phyloP scores from a whole-genome alignment of 2,113 vertebrate genomes.

The Pitta sordida region DNA sequence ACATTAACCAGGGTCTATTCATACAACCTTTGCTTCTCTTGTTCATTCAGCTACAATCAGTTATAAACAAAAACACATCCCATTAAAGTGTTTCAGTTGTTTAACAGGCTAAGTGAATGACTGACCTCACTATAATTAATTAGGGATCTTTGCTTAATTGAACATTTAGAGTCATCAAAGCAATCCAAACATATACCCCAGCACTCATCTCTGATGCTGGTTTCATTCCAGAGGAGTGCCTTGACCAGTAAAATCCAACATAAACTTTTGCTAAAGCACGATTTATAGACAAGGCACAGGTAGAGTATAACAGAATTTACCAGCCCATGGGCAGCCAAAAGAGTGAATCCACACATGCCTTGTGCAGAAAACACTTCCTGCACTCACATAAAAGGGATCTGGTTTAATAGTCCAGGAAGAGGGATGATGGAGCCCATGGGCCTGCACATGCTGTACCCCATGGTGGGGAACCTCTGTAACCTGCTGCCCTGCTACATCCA shows the following conservation, averaged over 20 bases:
- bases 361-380: background rate
- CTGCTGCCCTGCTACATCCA: background rate
- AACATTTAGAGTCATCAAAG: background rate
- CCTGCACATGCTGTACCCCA: accelerated
- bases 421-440: background rate
- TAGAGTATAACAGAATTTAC: background rate
- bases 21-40: background rate
- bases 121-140: slow-evolving; percentile 1
- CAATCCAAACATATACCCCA: background rate
- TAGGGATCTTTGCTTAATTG: background rate
- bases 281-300: accelerated
- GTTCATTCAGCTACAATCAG: background rate
- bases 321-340: background rate
- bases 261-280: background rate
- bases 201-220: background rate
- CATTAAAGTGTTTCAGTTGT: background rate
- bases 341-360: background rate
- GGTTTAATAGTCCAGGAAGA: background rate
- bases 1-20: background rate
- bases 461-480: background rate
- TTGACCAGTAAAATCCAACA: background rate
- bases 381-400: background rate
- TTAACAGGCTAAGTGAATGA: slow-evolving; percentile 21
- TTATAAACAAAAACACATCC: background rate
- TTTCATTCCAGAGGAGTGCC: background rate